These are phyloP conservation scores for Euwallacea similis DNA, from an alignment of 1,140 invertebrate genomes.

Conservation along the genomic window DNA sequence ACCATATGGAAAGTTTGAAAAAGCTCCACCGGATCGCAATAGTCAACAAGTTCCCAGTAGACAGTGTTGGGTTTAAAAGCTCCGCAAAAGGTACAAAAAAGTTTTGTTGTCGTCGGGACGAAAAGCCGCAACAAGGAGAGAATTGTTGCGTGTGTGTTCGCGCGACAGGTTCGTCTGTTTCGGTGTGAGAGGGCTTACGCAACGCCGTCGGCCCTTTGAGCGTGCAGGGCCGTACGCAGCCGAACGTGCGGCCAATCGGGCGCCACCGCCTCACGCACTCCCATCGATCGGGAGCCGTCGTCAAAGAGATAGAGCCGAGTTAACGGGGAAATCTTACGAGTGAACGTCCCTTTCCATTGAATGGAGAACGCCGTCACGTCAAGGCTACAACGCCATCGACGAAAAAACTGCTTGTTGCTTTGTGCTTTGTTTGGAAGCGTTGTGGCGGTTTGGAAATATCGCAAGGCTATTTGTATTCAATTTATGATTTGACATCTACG, in stretches of 20 bases:
- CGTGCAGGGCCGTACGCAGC: constrained; percentile 32
- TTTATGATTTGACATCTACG: too few species aligned
- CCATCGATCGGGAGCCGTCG: constrained; percentile 33
- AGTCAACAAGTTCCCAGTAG: constrained; percentile 15
- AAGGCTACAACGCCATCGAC: constrained; percentile 11
- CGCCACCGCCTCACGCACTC: constrained; percentile 41
- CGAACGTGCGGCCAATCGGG: constrained; percentile 39
- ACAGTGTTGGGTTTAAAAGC: constrained; percentile 3
- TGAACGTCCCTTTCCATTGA: constrained; percentile 6
- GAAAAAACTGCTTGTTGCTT: constrained; percentile 17
- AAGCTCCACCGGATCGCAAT: constrained; percentile 7
- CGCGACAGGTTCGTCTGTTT: constrained; percentile 25
- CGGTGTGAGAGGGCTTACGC: constrained; percentile 30
- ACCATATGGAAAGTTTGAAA: constrained; percentile 50
- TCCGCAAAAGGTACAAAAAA: constrained; percentile 14
- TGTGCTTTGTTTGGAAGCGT: neutral
- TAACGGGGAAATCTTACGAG: constrained; percentile 17
- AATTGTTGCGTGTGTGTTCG: constrained; percentile 18
- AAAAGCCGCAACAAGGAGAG: neutral
- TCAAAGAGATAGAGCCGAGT: constrained; percentile 32
- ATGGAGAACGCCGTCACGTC: constrained; percentile 8
- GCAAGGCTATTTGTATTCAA: neutral
- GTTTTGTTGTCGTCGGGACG: constrained; percentile 5
- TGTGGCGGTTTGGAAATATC: neutral
- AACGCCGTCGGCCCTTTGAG: constrained; percentile 27